Conservation (phyloP, 37 sponge, comb jelly and placozoan genomes). For the Cliona cf. orientalis region DNA sequence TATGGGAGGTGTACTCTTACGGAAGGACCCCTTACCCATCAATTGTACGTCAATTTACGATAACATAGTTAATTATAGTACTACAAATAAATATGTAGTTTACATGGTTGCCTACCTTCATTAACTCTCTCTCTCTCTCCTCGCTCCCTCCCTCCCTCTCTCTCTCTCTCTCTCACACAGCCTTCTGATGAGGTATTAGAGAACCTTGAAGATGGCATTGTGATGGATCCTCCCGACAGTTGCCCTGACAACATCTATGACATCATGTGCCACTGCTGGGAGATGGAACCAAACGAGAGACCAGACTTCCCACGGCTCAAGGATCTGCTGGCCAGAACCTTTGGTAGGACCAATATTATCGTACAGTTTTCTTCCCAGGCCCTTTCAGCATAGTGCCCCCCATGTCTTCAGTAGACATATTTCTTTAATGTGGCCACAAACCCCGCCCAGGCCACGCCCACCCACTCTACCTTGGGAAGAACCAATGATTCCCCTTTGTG, state of each 20-base stretch:
- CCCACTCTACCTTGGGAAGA: no score
- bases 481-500: no score
- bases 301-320: constrained; percentile 65
- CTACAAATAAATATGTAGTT: no score
- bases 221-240: constrained; percentile 88
- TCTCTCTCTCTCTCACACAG: constrained; percentile 23
- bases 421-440: no score
- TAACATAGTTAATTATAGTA: background rate
- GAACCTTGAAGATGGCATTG: constrained; percentile 77
- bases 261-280: constrained; percentile 86
- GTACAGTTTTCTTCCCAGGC: no score
- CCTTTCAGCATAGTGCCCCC: no score
- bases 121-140: background rate
- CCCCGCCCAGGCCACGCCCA: no score
- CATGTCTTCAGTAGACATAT: no score
- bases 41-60: constrained; percentile 65
- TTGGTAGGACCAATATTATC: no score
- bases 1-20: constrained; percentile 92
- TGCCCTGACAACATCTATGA: constrained; percentile 75
- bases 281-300: constrained; percentile 66
- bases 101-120: background rate
- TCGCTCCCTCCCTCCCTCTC: background rate
- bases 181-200: constrained; percentile 77
- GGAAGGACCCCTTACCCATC: constrained; percentile 89
- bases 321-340: constrained; percentile 42